Base-by-base conservation (phyloP, 2,797 vertebrate genomes). In the Alca torda region DNA sequence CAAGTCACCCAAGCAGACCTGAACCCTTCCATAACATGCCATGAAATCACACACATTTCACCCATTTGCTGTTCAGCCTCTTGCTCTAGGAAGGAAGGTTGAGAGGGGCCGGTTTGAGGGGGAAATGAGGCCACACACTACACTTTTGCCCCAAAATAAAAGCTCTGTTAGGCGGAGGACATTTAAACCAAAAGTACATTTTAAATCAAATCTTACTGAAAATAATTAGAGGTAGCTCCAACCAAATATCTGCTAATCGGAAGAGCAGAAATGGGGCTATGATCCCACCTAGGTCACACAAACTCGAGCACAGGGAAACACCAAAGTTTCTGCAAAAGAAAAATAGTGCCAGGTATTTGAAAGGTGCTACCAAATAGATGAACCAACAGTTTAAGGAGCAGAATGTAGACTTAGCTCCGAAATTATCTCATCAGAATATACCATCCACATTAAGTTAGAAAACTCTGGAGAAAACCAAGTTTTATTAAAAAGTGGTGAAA, bases 211-310 rank as follows among this genome's bases (percentile, higher is more conserved):
- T 89, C 98, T 98, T 97, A 98, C 98, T 98, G 60, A 98, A 98
- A 94, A 98, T 98, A 89, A 98, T 97, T 10, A 98, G 97, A 93
- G 98, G 98, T 90, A 98, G 96, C 43, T 98, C 98, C 28, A 98
- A 93, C 98, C 98, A 98, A 90, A 98, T 4, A 7, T 97, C 96
- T 35, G 98, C 97, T 24, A 98, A 89, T 25, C 98, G 98, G 60
- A 98, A 98, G 74, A 98, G 98, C 51, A 98, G 96, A 86, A 98
- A 98, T 0, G 98, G 98, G 63, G 98, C 98, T 88, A 98, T 96
- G 88, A 98, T 98, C 4, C 98, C 98, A 37, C 98, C 98, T 23
- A 98, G 93, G 87, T 98, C 98, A 94, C 98, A 98, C 59, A 98
- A 77, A 53, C 98, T 98, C 1, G 98, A 98, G 68, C 98, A 98